Evolutionary conservation across 1,140 invertebrate species (phyloP).

Genomic region (Choristoneura fumiferana): DNA sequence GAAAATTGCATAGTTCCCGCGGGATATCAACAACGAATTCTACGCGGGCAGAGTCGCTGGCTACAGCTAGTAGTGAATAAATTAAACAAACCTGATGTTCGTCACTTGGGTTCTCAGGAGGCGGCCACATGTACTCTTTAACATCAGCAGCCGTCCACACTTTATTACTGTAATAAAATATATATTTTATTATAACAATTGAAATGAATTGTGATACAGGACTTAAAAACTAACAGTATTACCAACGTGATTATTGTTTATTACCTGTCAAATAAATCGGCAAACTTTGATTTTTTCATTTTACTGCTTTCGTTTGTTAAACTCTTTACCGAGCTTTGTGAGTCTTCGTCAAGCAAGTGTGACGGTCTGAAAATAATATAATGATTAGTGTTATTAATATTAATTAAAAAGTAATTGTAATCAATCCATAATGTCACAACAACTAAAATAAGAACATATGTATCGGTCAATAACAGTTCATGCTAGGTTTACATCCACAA

Average conservation of each 20-base stretch:
- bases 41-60: no score
- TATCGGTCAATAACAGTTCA: no score
- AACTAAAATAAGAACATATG: no score
- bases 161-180: slow-evolving; percentile 74
- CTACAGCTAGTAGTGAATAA: no score
- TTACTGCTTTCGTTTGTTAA: slow-evolving; percentile 84
- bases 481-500: no score
- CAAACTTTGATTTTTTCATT: slow-evolving; percentile 84
- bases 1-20: no score
- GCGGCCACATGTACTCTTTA: slow-evolving; percentile 96
- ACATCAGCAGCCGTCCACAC: slow-evolving; percentile 91
- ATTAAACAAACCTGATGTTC: slow-evolving; percentile 57
- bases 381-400: no score
- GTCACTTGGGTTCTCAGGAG: slow-evolving; percentile 76
- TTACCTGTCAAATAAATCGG: slow-evolving; percentile 86
- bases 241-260: slow-evolving; percentile 66
- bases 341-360: slow-evolving; percentile 86
- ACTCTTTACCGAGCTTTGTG: slow-evolving; percentile 87
- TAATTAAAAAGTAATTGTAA: no score
- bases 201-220: not conserved
- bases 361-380: slow-evolving; percentile 55
- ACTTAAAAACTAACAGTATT: slow-evolving; percentile 19
- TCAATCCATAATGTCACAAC: no score
- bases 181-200: slow-evolving; percentile 16
- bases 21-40: no score